These are phyloP conservation scores for Takifugu flavidus DNA, from an alignment of 2,113 vertebrate genomes.

Conservation along the genomic window DNA sequence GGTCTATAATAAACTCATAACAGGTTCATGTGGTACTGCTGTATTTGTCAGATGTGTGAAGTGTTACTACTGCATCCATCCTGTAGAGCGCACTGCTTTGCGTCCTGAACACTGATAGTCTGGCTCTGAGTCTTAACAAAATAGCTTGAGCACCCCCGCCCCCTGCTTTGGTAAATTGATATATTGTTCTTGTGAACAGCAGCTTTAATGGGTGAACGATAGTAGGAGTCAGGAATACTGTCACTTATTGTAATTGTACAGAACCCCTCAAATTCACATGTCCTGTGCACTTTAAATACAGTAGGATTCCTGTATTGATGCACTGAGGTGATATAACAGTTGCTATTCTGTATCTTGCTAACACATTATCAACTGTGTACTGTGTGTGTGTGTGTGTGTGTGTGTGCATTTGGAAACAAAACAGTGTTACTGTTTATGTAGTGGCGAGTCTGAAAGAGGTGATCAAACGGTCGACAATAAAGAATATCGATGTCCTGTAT, in stretches of 20 bases:
- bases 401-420: constrained; percentile 54
- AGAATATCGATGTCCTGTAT: constrained; percentile 24
- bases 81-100: constrained; percentile 58
- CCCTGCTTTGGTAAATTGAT: constrained; percentile 15
- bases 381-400: constrained; percentile 21
- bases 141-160: constrained; percentile 13
- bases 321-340: constrained; percentile 49
- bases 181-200: constrained; percentile 31
- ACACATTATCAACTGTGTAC: constrained; percentile 53
- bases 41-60: constrained; percentile 69
- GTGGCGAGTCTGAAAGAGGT: constrained; percentile 52
- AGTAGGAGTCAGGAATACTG: constrained; percentile 37
- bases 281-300: constrained; percentile 53
- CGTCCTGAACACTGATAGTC: constrained; percentile 72
- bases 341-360: constrained; percentile 52
- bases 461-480: constrained; percentile 29
- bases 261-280: constrained; percentile 27
- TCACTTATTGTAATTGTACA: constrained; percentile 37
- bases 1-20: constrained; percentile 40
- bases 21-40: constrained; percentile 41
- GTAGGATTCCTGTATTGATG: constrained; percentile 43
- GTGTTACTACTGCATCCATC: constrained; percentile 67
- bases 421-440: constrained; percentile 43
- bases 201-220: constrained; percentile 28
- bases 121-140: constrained; percentile 40